Evolutionary conservation across 2,797 vertebrate genomes (phyloP).

Genomic region (Meriones psammophilus): DNA sequence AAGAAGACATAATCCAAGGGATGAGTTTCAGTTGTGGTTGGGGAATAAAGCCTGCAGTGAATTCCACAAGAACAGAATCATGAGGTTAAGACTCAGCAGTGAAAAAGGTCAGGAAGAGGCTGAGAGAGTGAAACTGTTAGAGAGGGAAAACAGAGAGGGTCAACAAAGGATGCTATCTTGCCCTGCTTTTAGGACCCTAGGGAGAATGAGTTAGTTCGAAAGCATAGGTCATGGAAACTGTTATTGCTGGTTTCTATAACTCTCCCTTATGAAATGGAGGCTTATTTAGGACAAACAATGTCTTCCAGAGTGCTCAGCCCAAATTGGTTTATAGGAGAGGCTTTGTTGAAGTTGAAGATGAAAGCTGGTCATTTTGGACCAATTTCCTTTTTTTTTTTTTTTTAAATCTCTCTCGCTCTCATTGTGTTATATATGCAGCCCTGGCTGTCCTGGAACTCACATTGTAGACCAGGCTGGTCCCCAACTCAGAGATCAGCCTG

Average conservation of each 20-base stretch:
- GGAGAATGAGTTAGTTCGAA: conserved; percentile 56
- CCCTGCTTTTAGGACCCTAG: conserved; percentile 1
- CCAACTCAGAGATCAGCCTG: background rate
- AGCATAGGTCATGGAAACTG: background rate
- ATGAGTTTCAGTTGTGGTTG: conserved; percentile 42
- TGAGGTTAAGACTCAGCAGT: conserved; percentile 57
- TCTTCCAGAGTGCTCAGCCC: conserved; percentile 10
- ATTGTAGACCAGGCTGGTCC: background rate
- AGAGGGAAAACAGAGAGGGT: background rate
- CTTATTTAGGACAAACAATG: conserved; percentile 14
- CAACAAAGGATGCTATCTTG: conserved; percentile 15
- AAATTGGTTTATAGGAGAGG: conserved; percentile 7
- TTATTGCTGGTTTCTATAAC: conserved; percentile 30
- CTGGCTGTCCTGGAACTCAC: background rate
- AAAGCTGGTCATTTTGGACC: conserved; percentile 58
- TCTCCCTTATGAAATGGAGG: background rate
- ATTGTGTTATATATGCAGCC: too few relatives aligned
- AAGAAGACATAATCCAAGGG: conserved; percentile 37
- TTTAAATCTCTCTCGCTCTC: too few relatives aligned
- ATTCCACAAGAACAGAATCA: conserved; percentile 50
- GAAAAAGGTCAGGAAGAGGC: conserved; percentile 48
- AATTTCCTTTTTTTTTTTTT: background rate
- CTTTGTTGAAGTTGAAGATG: conserved; percentile 25
- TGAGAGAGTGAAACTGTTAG: background rate
- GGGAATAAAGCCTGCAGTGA: conserved; percentile 50